Evolutionary conservation across 2,113 vertebrate species (phyloP).

Genomic region (Scartelaos histophorus): DNA sequence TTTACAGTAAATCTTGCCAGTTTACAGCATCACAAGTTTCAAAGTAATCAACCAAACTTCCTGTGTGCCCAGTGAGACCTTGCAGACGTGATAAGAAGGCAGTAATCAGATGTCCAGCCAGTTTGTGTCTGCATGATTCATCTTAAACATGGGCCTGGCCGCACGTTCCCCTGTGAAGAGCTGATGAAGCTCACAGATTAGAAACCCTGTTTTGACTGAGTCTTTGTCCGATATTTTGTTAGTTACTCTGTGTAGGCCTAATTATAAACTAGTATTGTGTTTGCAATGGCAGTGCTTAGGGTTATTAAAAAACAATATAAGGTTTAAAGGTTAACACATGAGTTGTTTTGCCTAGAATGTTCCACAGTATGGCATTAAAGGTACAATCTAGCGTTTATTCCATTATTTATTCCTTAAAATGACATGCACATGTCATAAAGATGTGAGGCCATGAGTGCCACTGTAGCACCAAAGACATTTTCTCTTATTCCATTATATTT

Average conservation of each 20-base stretch:
- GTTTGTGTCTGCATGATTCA: conserved; percentile 10
- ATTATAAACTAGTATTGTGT: not conserved
- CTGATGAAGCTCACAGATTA: conserved; percentile 60
- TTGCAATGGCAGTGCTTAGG: not conserved
- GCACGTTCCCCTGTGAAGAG: conserved; percentile 41
- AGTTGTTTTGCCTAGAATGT: no score
- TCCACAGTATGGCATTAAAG: no score
- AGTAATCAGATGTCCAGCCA: conserved; percentile 21
- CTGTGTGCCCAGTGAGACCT: conserved; percentile 36
- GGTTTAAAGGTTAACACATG: not conserved
- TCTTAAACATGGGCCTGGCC: conserved; percentile 29
- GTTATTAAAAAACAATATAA: not conserved
- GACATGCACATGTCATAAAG: no score
- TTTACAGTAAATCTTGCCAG: conserved; percentile 20
- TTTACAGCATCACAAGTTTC: conserved; percentile 27
- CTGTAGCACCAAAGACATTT: not conserved
- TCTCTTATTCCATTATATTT: not conserved
- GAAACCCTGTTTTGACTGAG: conserved; percentile 56
- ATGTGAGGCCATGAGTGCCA: not conserved
- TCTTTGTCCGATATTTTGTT: not conserved
- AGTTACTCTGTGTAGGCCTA: conserved; percentile 21
- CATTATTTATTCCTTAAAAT: no score
- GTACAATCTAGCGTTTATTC: no score
- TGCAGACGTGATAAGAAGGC: conserved; percentile 45
- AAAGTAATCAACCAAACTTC: conserved; percentile 37